phyloP scores from a whole-genome alignment of 1,140 invertebrate species.

The Euborellia annulipes region DNA sequence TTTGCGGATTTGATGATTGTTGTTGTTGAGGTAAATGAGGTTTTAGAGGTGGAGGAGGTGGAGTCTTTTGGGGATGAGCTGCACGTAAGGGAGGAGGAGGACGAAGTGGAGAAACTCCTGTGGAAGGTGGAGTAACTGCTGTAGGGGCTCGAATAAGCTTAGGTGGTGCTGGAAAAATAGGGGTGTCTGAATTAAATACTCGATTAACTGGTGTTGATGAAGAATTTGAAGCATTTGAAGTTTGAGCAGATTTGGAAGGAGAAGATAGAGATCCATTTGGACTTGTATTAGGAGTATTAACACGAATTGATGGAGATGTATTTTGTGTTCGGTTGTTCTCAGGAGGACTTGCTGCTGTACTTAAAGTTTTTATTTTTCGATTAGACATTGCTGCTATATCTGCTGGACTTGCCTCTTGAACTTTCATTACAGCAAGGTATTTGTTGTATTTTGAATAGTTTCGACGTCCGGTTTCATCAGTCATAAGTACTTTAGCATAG shows the following conservation, averaged over 20 bases:
- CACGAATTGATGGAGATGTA: too few species aligned
- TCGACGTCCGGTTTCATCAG: slow-evolving; percentile 73
- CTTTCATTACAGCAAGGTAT: slow-evolving; percentile 57
- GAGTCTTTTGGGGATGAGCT: slow-evolving; percentile 8
- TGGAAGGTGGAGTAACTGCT: slow-evolving; percentile 1
- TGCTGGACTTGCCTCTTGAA: slow-evolving; percentile 25
- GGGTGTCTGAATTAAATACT: too few species aligned
- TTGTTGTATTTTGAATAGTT: slow-evolving; percentile 88
- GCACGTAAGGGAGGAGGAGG: slow-evolving; percentile 23
- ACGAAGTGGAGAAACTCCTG: slow-evolving; percentile 13
- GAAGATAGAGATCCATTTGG: too few species aligned
- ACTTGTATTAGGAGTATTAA: too few species aligned
- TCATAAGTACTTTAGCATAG: slow-evolving; percentile 66
- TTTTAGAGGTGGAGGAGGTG: slow-evolving; percentile 1
- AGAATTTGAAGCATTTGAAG: too few species aligned
- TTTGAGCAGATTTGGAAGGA: too few species aligned
- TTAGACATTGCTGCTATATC: neutral
- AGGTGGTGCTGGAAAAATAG: slow-evolving; percentile 9
- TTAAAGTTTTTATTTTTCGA: neutral
- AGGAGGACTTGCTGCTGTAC: too few species aligned
- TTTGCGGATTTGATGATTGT: neutral
- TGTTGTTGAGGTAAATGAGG: neutral
- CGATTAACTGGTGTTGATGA: too few species aligned
- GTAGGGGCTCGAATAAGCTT: slow-evolving; percentile 10
- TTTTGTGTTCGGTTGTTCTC: too few species aligned